Conservation (phyloP, 2,797 vertebrate genomes). For the Ptychobarbus kaznakovi region DNA sequence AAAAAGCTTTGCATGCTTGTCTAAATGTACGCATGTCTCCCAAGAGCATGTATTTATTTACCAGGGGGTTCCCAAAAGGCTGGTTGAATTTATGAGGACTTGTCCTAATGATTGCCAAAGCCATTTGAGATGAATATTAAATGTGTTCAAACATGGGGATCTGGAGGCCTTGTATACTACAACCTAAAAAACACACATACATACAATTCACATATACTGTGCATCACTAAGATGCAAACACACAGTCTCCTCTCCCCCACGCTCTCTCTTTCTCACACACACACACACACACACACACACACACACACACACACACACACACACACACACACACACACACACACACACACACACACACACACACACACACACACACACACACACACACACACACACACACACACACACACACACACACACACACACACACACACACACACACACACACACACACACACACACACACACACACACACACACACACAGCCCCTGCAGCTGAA, state of each 20-base stretch:
- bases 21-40: neutral
- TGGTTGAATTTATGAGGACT: conserved; percentile 72
- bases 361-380: conserved; percentile 49
- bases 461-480: conserved; percentile 46
- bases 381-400: conserved; percentile 46
- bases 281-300: conserved; percentile 46
- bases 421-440: conserved; percentile 46
- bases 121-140: conserved; percentile 77
- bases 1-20: neutral
- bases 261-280: neutral
- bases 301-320: conserved; percentile 35
- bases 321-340: conserved; percentile 46
- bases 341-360: conserved; percentile 35
- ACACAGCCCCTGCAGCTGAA: conserved; percentile 82
- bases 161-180: conserved; percentile 59
- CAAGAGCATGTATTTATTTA: conserved; percentile 54
- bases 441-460: conserved; percentile 34
- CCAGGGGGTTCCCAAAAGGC: conserved; percentile 69
- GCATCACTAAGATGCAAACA: conserved; percentile 55
- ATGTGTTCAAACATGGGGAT: conserved; percentile 63
- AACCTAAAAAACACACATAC: conserved; percentile 28
- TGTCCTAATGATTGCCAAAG: conserved; percentile 74
- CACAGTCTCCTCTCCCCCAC: neutral
- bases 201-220: conserved; percentile 23
- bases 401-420: conserved; percentile 35